Percentiles rank a stretch among this genome's conserved stretches.
Evolutionary conservation across 2,888 invertebrate genomes (phyloP).

Genomic region (Amphipoea lucens): DNA sequence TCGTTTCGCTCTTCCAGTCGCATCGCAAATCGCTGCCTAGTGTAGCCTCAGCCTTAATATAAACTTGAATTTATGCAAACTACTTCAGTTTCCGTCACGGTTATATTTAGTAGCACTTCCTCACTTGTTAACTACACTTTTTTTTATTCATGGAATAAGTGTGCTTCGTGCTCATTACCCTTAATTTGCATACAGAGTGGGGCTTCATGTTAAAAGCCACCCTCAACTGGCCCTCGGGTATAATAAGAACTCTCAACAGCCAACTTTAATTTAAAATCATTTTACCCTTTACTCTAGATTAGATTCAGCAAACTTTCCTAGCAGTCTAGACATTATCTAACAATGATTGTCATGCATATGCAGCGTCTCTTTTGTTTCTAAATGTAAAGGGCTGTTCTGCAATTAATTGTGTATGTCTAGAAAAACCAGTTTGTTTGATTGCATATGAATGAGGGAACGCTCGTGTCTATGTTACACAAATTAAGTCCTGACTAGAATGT

Average conservation of each 20-base stretch:
- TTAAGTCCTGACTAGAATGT: conserved; percentile 20
- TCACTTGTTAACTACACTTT: conserved; percentile 51
- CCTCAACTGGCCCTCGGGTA: conserved; percentile 59
- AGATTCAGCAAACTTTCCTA: conserved; percentile 33
- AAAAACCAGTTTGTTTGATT: conserved; percentile 48
- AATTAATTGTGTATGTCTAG: conserved; percentile 36
- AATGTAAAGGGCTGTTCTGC: conserved; percentile 35
- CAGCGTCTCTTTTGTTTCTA: conserved; percentile 34
- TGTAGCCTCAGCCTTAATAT: not conserved
- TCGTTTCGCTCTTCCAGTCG: no score
- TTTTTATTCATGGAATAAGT: conserved; percentile 58
- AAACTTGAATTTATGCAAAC: conserved; percentile 56
- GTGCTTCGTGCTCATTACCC: conserved; percentile 65
- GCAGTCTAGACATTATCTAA: conserved; percentile 42
- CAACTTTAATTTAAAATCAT: conserved; percentile 61
- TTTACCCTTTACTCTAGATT: conserved; percentile 48
- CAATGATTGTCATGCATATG: conserved; percentile 26
- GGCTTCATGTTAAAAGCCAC: conserved; percentile 62
- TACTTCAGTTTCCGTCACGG: conserved; percentile 51
- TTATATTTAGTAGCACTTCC: conserved; percentile 57
- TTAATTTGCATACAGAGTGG: conserved; percentile 74
- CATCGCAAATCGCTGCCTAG: no score
- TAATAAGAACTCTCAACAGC: conserved; percentile 49
- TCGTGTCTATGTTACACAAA: conserved; percentile 26
- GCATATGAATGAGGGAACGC: conserved; percentile 49